Percentiles rank a stretch among this genome's conserved stretches.
phyloP scores from a whole-genome alignment of 2,113 vertebrate genomes.

The Castor canadensis region DNA sequence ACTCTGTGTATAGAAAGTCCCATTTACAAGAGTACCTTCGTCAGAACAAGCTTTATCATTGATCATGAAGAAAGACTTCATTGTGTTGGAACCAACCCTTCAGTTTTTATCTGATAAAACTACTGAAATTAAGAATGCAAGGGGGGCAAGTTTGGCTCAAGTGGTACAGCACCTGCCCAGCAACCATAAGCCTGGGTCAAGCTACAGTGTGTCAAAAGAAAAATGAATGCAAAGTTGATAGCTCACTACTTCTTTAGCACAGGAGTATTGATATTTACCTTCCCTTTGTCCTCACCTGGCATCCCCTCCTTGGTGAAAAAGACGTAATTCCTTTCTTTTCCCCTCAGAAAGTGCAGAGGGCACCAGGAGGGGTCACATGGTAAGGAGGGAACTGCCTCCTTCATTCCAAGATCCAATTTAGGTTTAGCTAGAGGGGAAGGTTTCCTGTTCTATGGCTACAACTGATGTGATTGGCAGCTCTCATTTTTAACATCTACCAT shows the following conservation, averaged over 20 bases:
- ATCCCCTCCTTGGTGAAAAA: fast-evolving
- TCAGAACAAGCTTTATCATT: neutral
- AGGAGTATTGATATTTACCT: neutral
- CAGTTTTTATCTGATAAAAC: neutral
- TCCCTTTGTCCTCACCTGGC: neutral
- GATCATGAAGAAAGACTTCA: neutral
- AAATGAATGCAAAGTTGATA: too few relatives aligned
- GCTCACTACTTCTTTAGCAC: neutral
- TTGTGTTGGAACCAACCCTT: neutral
- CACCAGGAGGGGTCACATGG: too few relatives aligned
- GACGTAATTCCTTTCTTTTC: neutral
- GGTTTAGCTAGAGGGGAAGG: neutral
- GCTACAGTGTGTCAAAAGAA: too few relatives aligned
- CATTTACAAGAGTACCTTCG: neutral
- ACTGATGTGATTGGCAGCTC: neutral
- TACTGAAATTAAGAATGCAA: neutral
- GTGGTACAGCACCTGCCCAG: too few relatives aligned
- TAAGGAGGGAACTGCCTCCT: neutral
- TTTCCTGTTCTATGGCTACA: neutral
- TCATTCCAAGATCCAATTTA: neutral
- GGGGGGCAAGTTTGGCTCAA: too few relatives aligned
- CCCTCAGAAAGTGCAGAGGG: neutral
- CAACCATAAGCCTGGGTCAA: too few relatives aligned
- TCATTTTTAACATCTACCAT: neutral
- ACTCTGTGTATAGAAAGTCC: neutral